phyloP scores from a whole-genome alignment of 2,113 vertebrate species.

The Guaruba guarouba region DNA sequence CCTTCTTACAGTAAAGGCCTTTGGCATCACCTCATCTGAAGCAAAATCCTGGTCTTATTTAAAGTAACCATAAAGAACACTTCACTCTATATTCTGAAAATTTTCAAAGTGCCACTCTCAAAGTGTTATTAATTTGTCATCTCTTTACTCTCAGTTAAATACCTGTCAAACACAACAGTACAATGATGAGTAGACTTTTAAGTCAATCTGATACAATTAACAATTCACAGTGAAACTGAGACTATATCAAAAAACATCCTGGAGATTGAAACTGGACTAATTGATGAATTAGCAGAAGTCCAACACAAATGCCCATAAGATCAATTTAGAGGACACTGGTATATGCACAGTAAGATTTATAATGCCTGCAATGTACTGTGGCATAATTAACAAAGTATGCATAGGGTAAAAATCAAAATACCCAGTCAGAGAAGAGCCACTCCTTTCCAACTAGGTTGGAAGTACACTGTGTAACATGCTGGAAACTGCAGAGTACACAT shows the following conservation, averaged over 20 bases:
- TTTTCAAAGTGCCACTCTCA: background rate
- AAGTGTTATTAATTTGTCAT: background rate
- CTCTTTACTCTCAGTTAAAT: background rate
- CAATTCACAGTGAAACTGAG: background rate
- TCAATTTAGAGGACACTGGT: background rate
- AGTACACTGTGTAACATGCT: background rate
- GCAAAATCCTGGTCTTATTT: background rate
- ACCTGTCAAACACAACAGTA: background rate
- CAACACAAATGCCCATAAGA: background rate
- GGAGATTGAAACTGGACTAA: background rate
- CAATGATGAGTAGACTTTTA: background rate
- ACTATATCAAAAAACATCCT: background rate
- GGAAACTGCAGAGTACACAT: background rate
- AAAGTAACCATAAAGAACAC: accelerated
- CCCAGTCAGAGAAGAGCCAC: background rate
- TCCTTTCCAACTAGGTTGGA: background rate
- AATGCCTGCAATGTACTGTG: background rate
- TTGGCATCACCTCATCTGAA: background rate
- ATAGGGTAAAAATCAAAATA: background rate
- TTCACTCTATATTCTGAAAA: background rate
- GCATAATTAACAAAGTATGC: background rate
- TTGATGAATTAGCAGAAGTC: background rate
- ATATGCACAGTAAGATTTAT: background rate
- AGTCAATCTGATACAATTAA: background rate
- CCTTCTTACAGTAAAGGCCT: background rate